Base-by-base conservation (phyloP, 2,113 vertebrate genomes). In the Bujurquina vittata region DNA sequence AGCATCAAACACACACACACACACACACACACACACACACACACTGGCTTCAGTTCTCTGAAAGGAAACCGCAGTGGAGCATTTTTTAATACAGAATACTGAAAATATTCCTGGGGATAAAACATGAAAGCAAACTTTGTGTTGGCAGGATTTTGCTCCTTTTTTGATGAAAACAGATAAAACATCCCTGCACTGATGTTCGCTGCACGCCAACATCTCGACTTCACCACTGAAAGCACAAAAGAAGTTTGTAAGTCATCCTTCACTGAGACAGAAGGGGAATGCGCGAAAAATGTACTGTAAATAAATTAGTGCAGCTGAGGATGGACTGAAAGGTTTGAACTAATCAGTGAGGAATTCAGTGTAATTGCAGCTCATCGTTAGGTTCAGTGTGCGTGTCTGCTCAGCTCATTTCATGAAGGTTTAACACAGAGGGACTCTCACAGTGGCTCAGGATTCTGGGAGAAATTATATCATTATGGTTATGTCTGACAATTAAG, bases 141-240 rank as follows among this genome's bases (percentile, higher is more conserved):
- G 17, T 52, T 72, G 46, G 2, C 65, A 31, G 65, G 26, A 31
- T 52, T 72, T 52, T 72, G 43, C 43, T 52, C 20, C 17, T 18
- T 72, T 72, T 72, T 72, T 72, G 43, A 72, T 72, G 65, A 54
- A 72, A 72, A n/a, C 67, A 54, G 67, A 72, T 72, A 54, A 72
- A 54, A 72, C 67, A 72, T 52, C 26, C 23, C 65, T 52, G 65
- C 43, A 52, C 65, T 52, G 17, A 69, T 69, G 65, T 54, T 54
- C 46, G n/a, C 67, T 72, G 46, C 46, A 72, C 33, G 46, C 46
- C 46, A 54, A 54, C 6, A 3, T 33, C 33, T 78, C 62, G 29
- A 58, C 9, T 85, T 72, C n/a, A 77, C 55, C 8, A 52, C 43
- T 20, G 17, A 72, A 77, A 77, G 22, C 18, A 75, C n/a, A 63